A percentile compares a stretch with the other conserved stretches of the same genome.
These are phyloP conservation scores for Eupleurogrammus muticus DNA, from an alignment of 2,797 vertebrate species.

Conservation along the genomic window DNA sequence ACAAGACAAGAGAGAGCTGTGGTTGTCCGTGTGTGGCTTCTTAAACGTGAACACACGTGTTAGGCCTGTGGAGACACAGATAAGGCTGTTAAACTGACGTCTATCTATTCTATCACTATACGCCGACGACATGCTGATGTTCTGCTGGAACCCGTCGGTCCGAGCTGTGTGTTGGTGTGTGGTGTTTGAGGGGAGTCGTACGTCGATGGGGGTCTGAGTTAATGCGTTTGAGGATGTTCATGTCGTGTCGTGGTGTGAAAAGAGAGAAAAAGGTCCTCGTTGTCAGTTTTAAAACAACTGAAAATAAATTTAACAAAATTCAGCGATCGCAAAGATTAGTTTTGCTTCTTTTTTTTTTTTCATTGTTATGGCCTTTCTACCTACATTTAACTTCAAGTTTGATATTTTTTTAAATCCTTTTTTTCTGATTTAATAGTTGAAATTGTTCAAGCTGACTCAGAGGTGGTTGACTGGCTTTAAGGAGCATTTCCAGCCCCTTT, in stretches of 20 bases:
- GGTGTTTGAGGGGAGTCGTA: not conserved
- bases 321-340: constrained; percentile 62
- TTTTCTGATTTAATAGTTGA: constrained; percentile 48
- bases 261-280: constrained; percentile 65
- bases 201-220: not conserved
- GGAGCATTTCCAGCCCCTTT: constrained; percentile 56
- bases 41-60: not conserved
- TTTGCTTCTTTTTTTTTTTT: constrained; percentile 68
- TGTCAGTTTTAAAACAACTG: constrained; percentile 44
- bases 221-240: constrained; percentile 33
- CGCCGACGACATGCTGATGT: constrained; percentile 33
- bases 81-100: constrained; percentile 1
- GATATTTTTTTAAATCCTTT: constrained; percentile 32
- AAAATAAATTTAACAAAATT: constrained; percentile 52
- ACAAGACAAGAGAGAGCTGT: not conserved
- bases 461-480: constrained; percentile 72
- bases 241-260: constrained; percentile 17
- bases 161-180: not conserved
- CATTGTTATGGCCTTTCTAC: constrained; percentile 82
- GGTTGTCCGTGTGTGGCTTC: not conserved
- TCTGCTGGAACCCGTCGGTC: not conserved
- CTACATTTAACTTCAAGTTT: constrained; percentile 74
- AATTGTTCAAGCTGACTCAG: constrained; percentile 78
- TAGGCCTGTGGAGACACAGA: not conserved
- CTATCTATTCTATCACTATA: constrained; percentile 12